Evolutionary conservation across 2,797 vertebrate species (phyloP).

Genomic region (Danio albolineatus): DNA sequence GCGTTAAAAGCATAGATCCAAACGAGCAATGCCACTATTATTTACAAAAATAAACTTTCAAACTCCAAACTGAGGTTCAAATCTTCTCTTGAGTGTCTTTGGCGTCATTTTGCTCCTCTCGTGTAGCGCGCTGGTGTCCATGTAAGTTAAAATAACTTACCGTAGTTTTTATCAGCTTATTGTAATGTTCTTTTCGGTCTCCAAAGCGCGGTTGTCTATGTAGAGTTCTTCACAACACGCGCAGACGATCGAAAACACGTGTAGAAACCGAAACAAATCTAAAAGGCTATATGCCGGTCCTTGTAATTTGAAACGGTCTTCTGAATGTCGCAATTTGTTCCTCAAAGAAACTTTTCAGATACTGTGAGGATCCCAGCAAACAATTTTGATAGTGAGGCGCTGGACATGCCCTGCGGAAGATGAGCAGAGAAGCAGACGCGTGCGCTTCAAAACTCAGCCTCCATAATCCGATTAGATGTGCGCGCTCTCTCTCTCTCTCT

Average conservation of each 20-base stretch:
- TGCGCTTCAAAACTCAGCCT: conserved; percentile 66
- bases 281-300: not conserved
- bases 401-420: conserved; percentile 53
- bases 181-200: not conserved
- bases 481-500: conserved; percentile 39
- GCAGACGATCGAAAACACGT: not conserved
- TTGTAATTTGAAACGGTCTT: not conserved
- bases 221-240: not conserved
- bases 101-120: not conserved
- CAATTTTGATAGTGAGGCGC: conserved; percentile 19
- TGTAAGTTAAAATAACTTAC: not conserved
- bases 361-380: not conserved
- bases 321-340: not conserved
- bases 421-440: conserved; percentile 65
- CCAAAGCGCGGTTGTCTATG: not conserved
- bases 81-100: not conserved
- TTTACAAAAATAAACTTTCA: not conserved
- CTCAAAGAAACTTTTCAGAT: not conserved
- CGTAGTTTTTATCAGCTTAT: not conserved
- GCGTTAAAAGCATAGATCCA: not conserved
- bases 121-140: not conserved
- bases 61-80: conserved; percentile 6
- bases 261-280: not conserved
- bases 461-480: conserved; percentile 85
- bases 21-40: not conserved